These are phyloP conservation scores for Todus mexicanus DNA, from an alignment of 2,797 vertebrate genomes.

Conservation along the genomic window DNA sequence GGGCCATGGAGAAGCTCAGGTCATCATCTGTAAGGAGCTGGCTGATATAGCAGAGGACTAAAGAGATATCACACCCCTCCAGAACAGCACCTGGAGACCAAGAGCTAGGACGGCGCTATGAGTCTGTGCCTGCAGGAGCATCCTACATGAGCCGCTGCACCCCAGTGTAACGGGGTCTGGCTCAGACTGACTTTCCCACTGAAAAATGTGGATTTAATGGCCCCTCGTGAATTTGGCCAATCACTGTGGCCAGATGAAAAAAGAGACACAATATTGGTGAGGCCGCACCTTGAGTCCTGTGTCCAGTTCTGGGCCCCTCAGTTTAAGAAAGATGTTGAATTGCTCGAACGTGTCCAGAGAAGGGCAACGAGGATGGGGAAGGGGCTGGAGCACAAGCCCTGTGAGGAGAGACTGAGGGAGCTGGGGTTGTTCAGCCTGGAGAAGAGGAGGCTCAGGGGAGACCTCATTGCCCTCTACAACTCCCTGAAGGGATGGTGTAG, in stretches of 20 bases:
- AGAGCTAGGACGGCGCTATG: neutral
- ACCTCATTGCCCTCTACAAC: too few relatives aligned
- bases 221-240: neutral
- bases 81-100: neutral
- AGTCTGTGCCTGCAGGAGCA: neutral
- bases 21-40: neutral
- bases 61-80: neutral
- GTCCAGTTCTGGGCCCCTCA: too few relatives aligned
- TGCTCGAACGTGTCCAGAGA: too few relatives aligned
- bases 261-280: neutral
- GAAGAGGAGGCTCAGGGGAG: too few relatives aligned
- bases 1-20: neutral
- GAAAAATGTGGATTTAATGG: neutral
- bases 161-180: fast-evolving
- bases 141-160: neutral
- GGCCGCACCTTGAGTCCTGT: too few relatives aligned
- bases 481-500: too few relatives aligned
- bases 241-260: neutral
- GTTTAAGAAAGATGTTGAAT: too few relatives aligned
- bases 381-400: too few relatives aligned
- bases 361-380: too few relatives aligned
- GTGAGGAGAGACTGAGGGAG: too few relatives aligned
- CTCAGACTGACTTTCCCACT: neutral
- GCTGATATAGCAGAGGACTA: neutral
- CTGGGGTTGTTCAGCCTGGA: too few relatives aligned